Evolutionary conservation across 2,888 invertebrate species (phyloP).

Genomic region (Macropis europaea): DNA sequence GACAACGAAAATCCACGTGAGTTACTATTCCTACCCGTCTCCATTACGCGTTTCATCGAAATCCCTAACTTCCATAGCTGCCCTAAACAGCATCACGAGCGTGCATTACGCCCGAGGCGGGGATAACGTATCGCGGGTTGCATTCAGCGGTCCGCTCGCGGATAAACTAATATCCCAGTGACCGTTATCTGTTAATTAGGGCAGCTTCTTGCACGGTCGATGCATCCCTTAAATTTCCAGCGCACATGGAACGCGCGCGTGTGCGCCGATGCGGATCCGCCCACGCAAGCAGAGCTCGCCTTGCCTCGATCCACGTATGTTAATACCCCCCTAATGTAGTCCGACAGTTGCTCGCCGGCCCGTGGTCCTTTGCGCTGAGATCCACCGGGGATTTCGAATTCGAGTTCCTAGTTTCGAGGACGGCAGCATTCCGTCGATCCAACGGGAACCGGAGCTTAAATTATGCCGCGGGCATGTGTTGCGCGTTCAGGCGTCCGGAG

Average conservation of each 20-base stretch:
- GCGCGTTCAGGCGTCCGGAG: not conserved
- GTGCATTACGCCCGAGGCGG: conserved; percentile 9
- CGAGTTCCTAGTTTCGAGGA: conserved; percentile 31
- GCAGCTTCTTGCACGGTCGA: conserved; percentile 50
- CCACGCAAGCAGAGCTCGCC: not conserved
- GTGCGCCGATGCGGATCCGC: conserved; percentile 20
- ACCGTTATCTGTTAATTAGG: conserved; percentile 64
- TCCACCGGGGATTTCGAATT: conserved; percentile 51
- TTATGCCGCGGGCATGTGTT: conserved; percentile 36
- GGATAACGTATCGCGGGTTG: conserved; percentile 37
- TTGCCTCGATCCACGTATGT: conserved; percentile 42
- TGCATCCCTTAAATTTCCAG: conserved; percentile 48
- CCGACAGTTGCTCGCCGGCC: conserved; percentile 9
- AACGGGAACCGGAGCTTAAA: conserved; percentile 36
- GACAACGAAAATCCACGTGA: not conserved
- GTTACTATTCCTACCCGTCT: not conserved
- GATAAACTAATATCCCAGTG: conserved; percentile 49
- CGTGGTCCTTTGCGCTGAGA: conserved; percentile 16
- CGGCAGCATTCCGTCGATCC: conserved; percentile 30
- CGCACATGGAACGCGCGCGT: conserved; percentile 28
- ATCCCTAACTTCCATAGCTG: not conserved
- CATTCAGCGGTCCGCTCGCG: conserved; percentile 32
- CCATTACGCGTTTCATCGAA: not conserved
- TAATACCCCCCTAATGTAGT: conserved; percentile 57
- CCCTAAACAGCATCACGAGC: conserved; percentile 18